Evolutionary conservation across 2,113 vertebrate species (phyloP).

Genomic region (Alces alces): DNA sequence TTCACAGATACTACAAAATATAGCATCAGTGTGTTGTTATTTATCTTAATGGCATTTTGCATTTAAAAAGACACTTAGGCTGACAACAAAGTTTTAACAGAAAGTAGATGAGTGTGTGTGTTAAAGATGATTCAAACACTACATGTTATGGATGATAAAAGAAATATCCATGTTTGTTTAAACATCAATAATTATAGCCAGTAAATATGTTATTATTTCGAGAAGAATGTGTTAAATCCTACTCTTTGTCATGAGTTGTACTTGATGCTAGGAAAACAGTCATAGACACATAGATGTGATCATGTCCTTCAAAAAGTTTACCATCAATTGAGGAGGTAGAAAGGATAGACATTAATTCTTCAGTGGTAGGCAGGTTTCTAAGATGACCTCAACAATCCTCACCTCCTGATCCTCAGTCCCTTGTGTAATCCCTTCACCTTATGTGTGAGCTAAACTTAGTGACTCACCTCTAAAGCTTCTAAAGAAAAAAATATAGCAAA

Average conservation of each 20-base stretch:
- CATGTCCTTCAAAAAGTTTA: not conserved
- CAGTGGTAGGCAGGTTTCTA: not conserved
- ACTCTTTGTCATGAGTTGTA: not conserved
- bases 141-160: not conserved
- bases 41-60: not conserved
- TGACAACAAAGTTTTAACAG: not conserved
- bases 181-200: not conserved
- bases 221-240: not conserved
- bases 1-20: not conserved
- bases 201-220: not conserved
- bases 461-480: not conserved
- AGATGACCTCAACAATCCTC: not conserved
- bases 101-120: not conserved
- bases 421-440: not conserved
- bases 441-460: not conserved
- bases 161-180: not conserved
- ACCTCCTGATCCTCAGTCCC: not conserved
- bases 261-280: not conserved
- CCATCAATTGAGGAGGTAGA: not conserved
- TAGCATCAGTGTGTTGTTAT: not conserved
- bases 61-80: not conserved
- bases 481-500: not conserved
- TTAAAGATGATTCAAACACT: slow-evolving; percentile 4
- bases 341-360: not conserved
- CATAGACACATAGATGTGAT: not conserved